A percentile compares a stretch with the other conserved stretches of the same genome.
Conservation (phyloP, 1,140 invertebrate genomes). For the Hydropsyche tenuis region DNA sequence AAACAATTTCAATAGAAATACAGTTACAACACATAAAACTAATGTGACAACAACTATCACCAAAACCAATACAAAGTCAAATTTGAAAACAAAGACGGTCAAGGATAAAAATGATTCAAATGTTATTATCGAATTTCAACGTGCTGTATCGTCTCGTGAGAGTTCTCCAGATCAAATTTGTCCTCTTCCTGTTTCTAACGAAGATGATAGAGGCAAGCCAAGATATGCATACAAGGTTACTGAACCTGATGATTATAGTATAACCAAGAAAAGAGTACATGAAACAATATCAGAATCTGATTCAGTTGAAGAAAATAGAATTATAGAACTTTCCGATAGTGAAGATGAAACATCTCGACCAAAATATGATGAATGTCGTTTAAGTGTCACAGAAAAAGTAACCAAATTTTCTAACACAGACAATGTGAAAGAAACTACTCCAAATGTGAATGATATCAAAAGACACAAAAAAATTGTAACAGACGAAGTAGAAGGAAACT, state of each 20-base stretch:
- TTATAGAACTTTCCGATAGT: slow-evolving; percentile 64
- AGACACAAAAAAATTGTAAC: slow-evolving; percentile 55
- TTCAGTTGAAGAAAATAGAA: slow-evolving; percentile 57
- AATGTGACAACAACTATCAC: neutral
- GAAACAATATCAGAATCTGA: slow-evolving; percentile 61
- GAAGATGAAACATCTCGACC: slow-evolving; percentile 57
- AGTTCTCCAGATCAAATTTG: slow-evolving; percentile 72
- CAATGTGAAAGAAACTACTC: slow-evolving; percentile 52
- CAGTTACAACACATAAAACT: slow-evolving; percentile 50
- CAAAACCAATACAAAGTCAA: slow-evolving; percentile 12
- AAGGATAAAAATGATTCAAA: slow-evolving; percentile 57
- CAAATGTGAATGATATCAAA: slow-evolving; percentile 54
- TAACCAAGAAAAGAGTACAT: slow-evolving; percentile 53
- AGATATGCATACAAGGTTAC: slow-evolving; percentile 73
- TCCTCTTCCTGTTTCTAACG: slow-evolving; percentile 66
- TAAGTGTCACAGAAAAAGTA: slow-evolving; percentile 65
- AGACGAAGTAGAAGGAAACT: slow-evolving; percentile 54
- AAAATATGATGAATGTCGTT: slow-evolving; percentile 56
- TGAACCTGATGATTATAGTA: slow-evolving; percentile 71
- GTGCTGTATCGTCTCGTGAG: slow-evolving; percentile 74
- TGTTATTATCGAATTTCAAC: slow-evolving; percentile 68
- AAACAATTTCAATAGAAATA: slow-evolving; percentile 54
- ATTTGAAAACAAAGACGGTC: slow-evolving; percentile 43
- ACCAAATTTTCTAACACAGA: slow-evolving; percentile 59
- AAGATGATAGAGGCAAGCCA: slow-evolving; percentile 66